A percentile compares a stretch with the other conserved stretches of the same genome.
Conservation (phyloP, 2,113 vertebrate genomes). For the Tachuris rubrigastra region DNA sequence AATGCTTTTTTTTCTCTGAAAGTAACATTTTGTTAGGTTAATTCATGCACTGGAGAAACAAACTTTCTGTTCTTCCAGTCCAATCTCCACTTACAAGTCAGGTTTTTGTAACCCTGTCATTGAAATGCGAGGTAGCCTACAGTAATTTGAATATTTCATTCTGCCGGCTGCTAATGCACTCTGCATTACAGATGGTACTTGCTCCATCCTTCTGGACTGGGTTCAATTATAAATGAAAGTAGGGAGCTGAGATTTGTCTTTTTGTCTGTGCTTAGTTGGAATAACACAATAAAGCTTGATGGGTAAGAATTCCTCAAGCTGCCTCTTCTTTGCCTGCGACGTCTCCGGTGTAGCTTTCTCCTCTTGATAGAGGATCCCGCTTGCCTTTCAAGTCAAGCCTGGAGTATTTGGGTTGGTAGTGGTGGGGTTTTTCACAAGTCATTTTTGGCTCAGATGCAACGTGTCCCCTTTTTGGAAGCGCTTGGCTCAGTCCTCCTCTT, state of each 20-base stretch:
- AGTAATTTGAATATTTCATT: slow-evolving; percentile 84
- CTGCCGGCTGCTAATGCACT: slow-evolving; percentile 77
- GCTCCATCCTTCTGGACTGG: slow-evolving; percentile 79
- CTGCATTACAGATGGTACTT: slow-evolving; percentile 78
- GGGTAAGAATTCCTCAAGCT: slow-evolving; percentile 73
- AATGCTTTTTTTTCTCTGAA: not conserved
- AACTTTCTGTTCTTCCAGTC: slow-evolving; percentile 64
- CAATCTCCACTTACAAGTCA: slow-evolving; percentile 56
- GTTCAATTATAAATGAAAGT: slow-evolving; percentile 84
- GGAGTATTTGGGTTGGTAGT: not conserved
- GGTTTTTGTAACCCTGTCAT: slow-evolving; percentile 73
- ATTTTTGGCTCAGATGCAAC: not conserved
- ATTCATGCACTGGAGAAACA: slow-evolving; percentile 45
- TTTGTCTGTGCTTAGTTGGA: slow-evolving; percentile 84
- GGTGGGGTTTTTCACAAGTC: not conserved
- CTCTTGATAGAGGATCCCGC: accelerated
- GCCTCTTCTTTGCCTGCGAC: slow-evolving; percentile 35
- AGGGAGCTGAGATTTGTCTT: slow-evolving; percentile 84
- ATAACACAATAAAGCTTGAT: slow-evolving; percentile 79
- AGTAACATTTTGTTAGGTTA: slow-evolving; percentile 62
- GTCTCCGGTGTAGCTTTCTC: not conserved
- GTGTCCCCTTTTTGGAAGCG: not conserved
- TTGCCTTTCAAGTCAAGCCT: not conserved
- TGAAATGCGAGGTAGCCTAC: slow-evolving; percentile 77
- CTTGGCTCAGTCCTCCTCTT: not conserved